These are phyloP conservation scores for Byasa hedistus DNA, from an alignment of 2,888 invertebrate genomes.

Conservation along the genomic window DNA sequence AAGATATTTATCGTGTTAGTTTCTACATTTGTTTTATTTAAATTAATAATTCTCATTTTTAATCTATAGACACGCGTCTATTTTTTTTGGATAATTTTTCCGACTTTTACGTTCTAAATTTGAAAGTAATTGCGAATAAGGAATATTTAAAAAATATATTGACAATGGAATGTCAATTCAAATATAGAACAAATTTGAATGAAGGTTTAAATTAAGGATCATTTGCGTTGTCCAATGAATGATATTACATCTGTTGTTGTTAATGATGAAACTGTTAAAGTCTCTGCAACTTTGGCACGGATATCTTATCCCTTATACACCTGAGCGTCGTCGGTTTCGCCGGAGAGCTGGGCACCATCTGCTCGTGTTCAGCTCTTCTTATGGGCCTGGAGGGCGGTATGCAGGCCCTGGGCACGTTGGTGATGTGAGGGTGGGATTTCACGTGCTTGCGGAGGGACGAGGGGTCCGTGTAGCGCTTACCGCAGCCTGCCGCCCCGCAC, in stretches of 20 bases:
- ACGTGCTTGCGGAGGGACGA: constrained; percentile 96
- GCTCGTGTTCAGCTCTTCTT: constrained; percentile 57
- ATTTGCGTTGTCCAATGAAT: neutral
- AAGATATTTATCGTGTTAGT: neutral
- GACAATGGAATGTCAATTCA: no score
- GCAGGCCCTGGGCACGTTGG: constrained; percentile 64
- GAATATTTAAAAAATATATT: no score
- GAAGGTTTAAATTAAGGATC: neutral
- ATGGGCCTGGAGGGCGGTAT: constrained; percentile 58
- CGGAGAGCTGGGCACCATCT: constrained; percentile 67
- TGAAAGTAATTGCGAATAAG: no score
- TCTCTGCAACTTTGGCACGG: constrained; percentile 63
- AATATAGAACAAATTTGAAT: no score
- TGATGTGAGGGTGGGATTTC: constrained; percentile 85
- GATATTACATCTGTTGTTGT: neutral
- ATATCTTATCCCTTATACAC: constrained; percentile 69
- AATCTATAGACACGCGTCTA: neutral
- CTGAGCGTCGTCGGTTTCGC: constrained; percentile 67
- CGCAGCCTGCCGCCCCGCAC: constrained; percentile 92
- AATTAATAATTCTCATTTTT: neutral
- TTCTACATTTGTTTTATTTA: neutral
- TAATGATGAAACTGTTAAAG: constrained; percentile 39
- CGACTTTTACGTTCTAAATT: neutral
- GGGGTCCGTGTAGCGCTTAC: constrained; percentile 96
- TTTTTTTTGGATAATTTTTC: neutral